Percentiles rank a stretch among this genome's conserved stretches.
phyloP scores from a whole-genome alignment of 92 coral and sea anemone species.

The Isaurus tuberculatus region DNA sequence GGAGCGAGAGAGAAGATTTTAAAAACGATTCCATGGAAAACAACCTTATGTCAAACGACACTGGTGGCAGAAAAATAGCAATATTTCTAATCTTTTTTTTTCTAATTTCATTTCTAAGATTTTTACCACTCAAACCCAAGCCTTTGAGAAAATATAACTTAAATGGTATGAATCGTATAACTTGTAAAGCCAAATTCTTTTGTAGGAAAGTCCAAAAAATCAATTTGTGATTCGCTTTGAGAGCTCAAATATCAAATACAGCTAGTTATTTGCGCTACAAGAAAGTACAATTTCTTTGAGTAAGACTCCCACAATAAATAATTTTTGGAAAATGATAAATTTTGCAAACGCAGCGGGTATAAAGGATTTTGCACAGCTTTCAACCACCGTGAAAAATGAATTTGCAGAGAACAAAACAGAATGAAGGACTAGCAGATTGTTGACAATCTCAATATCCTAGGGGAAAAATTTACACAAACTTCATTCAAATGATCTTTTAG shows the following conservation, averaged over 20 bases:
- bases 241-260: background rate
- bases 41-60: background rate
- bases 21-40: no score
- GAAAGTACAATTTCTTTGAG: background rate
- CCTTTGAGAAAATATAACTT: no score
- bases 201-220: background rate
- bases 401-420: background rate
- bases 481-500: background rate
- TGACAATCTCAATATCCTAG: background rate
- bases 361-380: background rate
- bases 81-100: background rate
- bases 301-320: background rate
- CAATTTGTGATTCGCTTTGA: background rate
- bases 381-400: constrained; percentile 23
- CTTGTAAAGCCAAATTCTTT: background rate
- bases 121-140: background rate
- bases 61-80: background rate
- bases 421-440: background rate
- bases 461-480: no score
- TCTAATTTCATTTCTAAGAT: background rate
- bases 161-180: no score
- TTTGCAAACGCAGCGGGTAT: constrained; percentile 1
- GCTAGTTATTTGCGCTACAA: background rate
- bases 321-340: background rate
- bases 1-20: no score